phyloP scores from a whole-genome alignment of 2,797 vertebrate species.

The Pseudopleuronectes americanus region DNA sequence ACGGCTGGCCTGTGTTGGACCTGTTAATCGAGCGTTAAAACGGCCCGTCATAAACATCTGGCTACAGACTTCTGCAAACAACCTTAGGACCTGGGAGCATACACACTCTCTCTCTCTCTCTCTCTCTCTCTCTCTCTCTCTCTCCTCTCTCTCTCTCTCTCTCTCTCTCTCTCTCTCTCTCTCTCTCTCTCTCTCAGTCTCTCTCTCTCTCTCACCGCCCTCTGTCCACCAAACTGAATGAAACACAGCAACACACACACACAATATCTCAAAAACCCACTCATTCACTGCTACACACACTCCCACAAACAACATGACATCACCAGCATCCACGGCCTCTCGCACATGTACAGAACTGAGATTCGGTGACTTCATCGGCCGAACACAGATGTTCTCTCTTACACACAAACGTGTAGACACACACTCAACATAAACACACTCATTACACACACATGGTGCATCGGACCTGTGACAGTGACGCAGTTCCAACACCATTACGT shows the following conservation, averaged over 20 bases:
- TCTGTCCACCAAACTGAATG: constrained; percentile 13
- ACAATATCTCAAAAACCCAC: constrained; percentile 26
- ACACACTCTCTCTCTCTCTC: constrained; percentile 12
- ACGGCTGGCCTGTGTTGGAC: constrained; percentile 70
- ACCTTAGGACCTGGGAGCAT: constrained; percentile 46
- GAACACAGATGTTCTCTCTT: constrained; percentile 72
- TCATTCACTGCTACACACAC: constrained; percentile 10
- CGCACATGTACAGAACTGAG: constrained; percentile 47
- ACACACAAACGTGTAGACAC: constrained; percentile 51
- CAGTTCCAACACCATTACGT: constrained; percentile 59
- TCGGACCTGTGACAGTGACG: constrained; percentile 64
- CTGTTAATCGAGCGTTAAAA: constrained; percentile 79
- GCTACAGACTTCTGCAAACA: constrained; percentile 70
- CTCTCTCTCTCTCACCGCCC: constrained; percentile 13
- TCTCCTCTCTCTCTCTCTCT: no score
- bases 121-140: no score
- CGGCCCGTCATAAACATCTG: constrained; percentile 74
- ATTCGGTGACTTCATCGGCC: constrained; percentile 63
- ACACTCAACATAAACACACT: constrained; percentile 54
- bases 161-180: no score
- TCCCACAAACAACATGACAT: constrained; percentile 42
- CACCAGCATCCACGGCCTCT: constrained; percentile 23
- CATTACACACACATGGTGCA: constrained; percentile 60
- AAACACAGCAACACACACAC: constrained; percentile 22
- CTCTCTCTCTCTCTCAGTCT: no score